These are phyloP conservation scores for Mus spretus DNA, from an alignment of 2,797 vertebrate genomes.

Conservation along the genomic window DNA sequence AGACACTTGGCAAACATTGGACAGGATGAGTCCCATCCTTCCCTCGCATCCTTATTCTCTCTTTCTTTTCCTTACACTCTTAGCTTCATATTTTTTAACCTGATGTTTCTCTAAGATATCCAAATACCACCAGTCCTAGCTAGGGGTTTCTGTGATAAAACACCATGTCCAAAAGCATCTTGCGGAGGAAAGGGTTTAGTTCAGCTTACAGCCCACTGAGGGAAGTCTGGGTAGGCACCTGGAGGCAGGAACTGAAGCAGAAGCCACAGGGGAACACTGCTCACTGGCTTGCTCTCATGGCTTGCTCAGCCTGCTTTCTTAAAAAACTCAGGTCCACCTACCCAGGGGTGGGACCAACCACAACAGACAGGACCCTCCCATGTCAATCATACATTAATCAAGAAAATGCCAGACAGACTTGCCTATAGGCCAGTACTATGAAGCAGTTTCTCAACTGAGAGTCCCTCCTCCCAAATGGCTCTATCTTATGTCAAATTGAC, in stretches of 20 bases:
- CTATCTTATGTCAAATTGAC: neutral
- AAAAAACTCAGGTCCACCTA: neutral
- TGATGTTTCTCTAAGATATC: slow-evolving; percentile 22
- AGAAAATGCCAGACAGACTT: neutral
- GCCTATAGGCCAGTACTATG: no score
- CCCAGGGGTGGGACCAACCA: neutral
- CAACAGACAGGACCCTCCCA: neutral
- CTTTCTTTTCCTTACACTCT: neutral
- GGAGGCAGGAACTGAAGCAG: neutral
- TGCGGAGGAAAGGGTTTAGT: neutral
- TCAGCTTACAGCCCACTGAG: neutral
- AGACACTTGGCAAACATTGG: neutral
- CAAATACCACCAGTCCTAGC: neutral
- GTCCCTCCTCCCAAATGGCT: neutral
- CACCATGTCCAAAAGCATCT: neutral
- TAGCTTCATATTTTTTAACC: slow-evolving; percentile 36
- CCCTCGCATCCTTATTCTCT: neutral
- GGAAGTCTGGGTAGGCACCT: neutral
- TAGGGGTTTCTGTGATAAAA: neutral
- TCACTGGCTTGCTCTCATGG: neutral
- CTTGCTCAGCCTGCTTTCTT: neutral
- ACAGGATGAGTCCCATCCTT: neutral
- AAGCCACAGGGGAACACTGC: neutral
- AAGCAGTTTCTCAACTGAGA: neutral
- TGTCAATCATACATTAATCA: neutral